phyloP scores from a whole-genome alignment of 2,797 vertebrate genomes.

The Selene dorsalis region DNA sequence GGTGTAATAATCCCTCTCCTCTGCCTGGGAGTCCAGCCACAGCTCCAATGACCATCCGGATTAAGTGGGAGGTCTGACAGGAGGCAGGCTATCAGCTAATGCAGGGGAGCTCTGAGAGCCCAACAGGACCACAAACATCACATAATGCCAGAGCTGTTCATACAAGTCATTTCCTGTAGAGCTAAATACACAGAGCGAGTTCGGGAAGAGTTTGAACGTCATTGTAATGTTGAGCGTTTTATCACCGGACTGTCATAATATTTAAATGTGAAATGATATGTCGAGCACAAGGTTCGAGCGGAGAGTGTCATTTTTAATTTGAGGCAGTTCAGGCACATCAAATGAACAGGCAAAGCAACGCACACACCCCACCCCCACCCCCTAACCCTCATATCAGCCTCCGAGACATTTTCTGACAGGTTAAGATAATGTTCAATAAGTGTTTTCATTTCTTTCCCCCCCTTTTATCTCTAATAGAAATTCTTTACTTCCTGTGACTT shows the following conservation, averaged over 20 bases:
- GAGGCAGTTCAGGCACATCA: conserved; percentile 22
- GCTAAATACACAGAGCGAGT: conserved; percentile 22
- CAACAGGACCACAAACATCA: conserved; percentile 63
- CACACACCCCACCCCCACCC: not conserved
- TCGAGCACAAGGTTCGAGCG: conserved; percentile 10
- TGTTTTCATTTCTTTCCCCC: conserved; percentile 11
- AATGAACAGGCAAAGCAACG: conserved; percentile 21
- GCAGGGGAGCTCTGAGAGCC: conserved; percentile 59
- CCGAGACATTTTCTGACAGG: conserved; percentile 22
- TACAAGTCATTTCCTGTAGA: conserved; percentile 44
- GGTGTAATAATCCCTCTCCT: conserved; percentile 81
- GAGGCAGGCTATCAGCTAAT: conserved; percentile 77
- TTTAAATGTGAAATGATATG: conserved; percentile 37
- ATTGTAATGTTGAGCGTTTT: conserved; percentile 19
- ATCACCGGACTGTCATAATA: conserved; percentile 21
- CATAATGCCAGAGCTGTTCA: conserved; percentile 48
- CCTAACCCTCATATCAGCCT: conserved; percentile 6
- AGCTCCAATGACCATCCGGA: conserved; percentile 68
- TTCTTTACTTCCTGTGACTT: conserved; percentile 20
- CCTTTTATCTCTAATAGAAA: conserved; percentile 16
- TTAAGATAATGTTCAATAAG: conserved; percentile 38
- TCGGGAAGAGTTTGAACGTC: conserved; percentile 26
- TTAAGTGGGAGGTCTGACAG: conserved; percentile 79
- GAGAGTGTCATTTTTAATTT: conserved; percentile 40
- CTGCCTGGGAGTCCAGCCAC: conserved; percentile 74